Evolutionary conservation across 1,140 invertebrate species (phyloP), one percentile per base, ranked within the genome.

Genomic region (Procambarus virginalis): DNA sequence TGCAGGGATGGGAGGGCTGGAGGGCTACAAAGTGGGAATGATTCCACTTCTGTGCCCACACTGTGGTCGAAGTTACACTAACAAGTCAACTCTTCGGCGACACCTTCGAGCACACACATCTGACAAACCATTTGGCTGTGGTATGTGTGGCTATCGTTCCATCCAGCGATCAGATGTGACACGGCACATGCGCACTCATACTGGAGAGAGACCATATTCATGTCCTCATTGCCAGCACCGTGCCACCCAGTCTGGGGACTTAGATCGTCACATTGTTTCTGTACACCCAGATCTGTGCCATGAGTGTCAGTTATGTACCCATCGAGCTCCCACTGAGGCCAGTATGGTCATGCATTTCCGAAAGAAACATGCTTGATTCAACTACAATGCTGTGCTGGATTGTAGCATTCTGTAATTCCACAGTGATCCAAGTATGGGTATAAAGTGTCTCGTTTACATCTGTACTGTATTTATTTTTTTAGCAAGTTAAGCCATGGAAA

Each of bases 161-260:
- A 83, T 89, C 51, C 87, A 89, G 81, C 68, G 87, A 8, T 83
- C 80, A 8, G 87, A 89, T 49, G 80, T 89, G 68, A 83, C 80
- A 22, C 49, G 87, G 0, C 87, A 89, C 73, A 89, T 89, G 87
- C 45, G 87, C 34, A 89, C 87, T 20, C 87, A 89, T 49, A 89
- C 87, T 9, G 87, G 87, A 2, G 87, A 89, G 80, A 89, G 34
- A 64, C 87, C 87, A 4, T 89, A 89, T 51, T 68, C 46, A 9
- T 89, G 87, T 49, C 87, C 87, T 17, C 87, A 89, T 49, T 89
- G 87, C 51, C 73, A 64, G 45, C 87, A 89, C 81, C 68, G 81
- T 34, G 87, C 87, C 49, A 60, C 87, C 14, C 87, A 89, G 87
- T 89, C 87, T 2, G 87, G 87, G 9, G 87, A 89, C 87, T 70